These are phyloP conservation scores for Opisthograptis luteolata DNA, from an alignment of 2,888 invertebrate genomes.

Conservation along the genomic window DNA sequence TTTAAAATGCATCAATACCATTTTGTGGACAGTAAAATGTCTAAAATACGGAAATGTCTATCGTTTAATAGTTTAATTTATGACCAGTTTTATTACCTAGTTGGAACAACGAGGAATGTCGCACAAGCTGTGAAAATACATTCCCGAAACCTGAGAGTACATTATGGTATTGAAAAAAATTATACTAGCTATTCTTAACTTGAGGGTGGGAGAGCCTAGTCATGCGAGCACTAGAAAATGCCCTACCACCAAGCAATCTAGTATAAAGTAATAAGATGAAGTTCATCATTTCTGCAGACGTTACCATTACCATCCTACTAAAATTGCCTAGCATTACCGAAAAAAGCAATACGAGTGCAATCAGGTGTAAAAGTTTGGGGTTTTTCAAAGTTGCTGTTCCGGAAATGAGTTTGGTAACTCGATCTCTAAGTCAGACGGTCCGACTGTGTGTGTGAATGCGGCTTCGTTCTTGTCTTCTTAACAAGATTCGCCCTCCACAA, in stretches of 20 bases:
- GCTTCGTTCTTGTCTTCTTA: conserved; percentile 56
- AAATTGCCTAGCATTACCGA: conserved; percentile 47
- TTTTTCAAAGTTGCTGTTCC: conserved; percentile 60
- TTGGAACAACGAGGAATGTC: conserved; percentile 10
- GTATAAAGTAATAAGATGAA: too few relatives aligned
- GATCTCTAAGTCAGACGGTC: conserved; percentile 58
- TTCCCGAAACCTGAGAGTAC: not conserved
- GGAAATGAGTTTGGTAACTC: conserved; percentile 69
- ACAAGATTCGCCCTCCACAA: conserved; percentile 67
- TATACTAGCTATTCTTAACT: too few relatives aligned
- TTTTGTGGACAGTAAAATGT: conserved; percentile 26
- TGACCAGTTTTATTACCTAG: conserved; percentile 19
- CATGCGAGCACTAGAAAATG: too few relatives aligned
- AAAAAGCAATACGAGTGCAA: conserved; percentile 55
- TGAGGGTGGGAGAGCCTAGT: too few relatives aligned
- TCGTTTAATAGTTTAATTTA: conserved; percentile 23
- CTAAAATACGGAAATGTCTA: conserved; percentile 33
- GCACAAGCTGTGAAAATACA: conserved; percentile 9
- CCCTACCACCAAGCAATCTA: too few relatives aligned
- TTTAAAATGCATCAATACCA: conserved; percentile 33
- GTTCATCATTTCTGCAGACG: too few relatives aligned
- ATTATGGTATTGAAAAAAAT: too few relatives aligned
- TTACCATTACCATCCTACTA: conserved; percentile 30
- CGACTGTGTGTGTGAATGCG: conserved; percentile 47
- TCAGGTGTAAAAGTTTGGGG: conserved; percentile 69